A percentile compares a stretch with the other conserved stretches of the same genome.
These are phyloP conservation scores for Sturmia bella DNA, from an alignment of 2,888 invertebrate species.

Conservation along the genomic window DNA sequence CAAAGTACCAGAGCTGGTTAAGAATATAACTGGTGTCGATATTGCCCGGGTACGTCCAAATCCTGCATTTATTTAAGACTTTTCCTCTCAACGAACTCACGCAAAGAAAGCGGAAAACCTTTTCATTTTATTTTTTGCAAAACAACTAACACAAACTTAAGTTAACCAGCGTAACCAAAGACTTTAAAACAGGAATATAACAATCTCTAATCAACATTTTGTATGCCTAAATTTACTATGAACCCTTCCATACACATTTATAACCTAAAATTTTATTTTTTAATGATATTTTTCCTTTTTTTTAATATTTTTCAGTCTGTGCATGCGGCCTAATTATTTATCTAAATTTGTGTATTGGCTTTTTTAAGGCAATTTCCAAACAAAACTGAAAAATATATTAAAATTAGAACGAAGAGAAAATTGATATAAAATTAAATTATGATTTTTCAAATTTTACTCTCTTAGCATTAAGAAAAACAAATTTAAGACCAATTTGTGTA, in stretches of 20 bases:
- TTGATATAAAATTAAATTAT: neutral
- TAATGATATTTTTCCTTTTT: conserved; percentile 44
- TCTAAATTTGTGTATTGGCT: conserved; percentile 44
- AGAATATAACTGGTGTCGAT: conserved; percentile 96
- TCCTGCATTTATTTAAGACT: conserved; percentile 81
- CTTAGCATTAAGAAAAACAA: conserved; percentile 9
- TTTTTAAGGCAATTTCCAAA: conserved; percentile 31
- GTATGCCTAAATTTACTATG: conserved; percentile 6
- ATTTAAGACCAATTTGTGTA: conserved; percentile 5
- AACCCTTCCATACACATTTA: conserved; percentile 10
- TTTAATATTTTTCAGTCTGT: conserved; percentile 81
- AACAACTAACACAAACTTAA: conserved; percentile 50
- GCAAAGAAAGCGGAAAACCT: conserved; percentile 3
- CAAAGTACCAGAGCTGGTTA: conserved; percentile 94
- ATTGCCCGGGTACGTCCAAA: conserved; percentile 89
- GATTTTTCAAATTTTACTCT: neutral
- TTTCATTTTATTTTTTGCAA: conserved; percentile 25
- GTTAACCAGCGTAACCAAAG: conserved; percentile 76
- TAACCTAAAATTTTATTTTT: conserved; percentile 26
- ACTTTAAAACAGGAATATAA: conserved; percentile 75
- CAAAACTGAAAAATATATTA: conserved; percentile 3
- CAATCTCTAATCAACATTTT: conserved; percentile 51
- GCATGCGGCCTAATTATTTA: conserved; percentile 81
- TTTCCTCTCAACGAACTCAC: conserved; percentile 28
- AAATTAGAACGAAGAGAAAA: neutral